Base-by-base conservation (phyloP, 2,113 vertebrate species). In the Fulica atra region DNA sequence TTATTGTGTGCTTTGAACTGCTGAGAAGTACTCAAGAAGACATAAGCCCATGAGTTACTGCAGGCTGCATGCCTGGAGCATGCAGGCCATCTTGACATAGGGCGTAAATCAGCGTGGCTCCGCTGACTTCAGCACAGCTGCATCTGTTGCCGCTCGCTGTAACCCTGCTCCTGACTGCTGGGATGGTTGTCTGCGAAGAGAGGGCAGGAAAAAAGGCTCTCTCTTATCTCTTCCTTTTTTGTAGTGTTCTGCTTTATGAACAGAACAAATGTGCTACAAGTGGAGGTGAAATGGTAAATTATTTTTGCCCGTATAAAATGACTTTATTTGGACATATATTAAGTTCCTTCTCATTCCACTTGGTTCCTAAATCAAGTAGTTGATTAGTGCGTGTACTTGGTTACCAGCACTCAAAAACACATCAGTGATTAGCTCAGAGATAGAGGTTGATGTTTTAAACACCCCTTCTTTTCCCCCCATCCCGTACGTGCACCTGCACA, bases 331-430 rank as follows among this genome's bases (percentile, higher is more conserved):
- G 38, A 19, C n/a, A 19, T 85, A 46, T 13, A 9, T 31, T 26
- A 66, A 79, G 46, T 88, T 86, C 42, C 24, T 9, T 88, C 59
- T 91, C 86, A 19, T 70, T 97, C 73, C 35, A 20, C 40, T 26
- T 88, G 36, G 53, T 89, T 96, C 82, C 53, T 74, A 69, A 92
- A 79, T 96, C 64, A 89, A 60, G 63, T 89, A 35, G 83, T 80
- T 97, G 88, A 86, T 90, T 86, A 80, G 61, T 35, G 72, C 19
- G 26, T 36, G 60, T 33, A 60, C 44, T 95, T 85, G 46, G 24
- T 56, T 86, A 35, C 80, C 81, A 40, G 33, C 71, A 53, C 56
- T 96, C 51, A 93, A 51, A 91, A 94, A 80, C 69, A 53, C 35
- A 60, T 92, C 88, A 36, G 61, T 65, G 78, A 86, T 96, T 93